Percentiles rank a stretch among this genome's conserved stretches.
These are phyloP conservation scores for Drosophila mettleri DNA, from an alignment of 2,888 invertebrate species.

Conservation along the genomic window DNA sequence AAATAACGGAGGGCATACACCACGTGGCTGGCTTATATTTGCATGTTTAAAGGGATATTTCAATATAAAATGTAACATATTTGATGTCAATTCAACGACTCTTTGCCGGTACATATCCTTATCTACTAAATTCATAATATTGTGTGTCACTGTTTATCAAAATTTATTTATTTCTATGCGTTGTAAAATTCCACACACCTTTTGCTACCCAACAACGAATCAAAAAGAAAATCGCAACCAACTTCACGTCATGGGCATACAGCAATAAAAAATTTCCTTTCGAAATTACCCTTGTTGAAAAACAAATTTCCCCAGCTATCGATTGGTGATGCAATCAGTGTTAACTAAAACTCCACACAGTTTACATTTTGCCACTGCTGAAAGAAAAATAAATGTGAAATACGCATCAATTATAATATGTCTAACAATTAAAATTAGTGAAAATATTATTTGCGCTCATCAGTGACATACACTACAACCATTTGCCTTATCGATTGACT, in stretches of 20 bases:
- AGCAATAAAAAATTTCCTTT: slow-evolving; percentile 51
- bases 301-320: slow-evolving; percentile 73
- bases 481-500: slow-evolving; percentile 74
- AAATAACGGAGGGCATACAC: slow-evolving; percentile 44
- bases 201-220: slow-evolving; percentile 83
- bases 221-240: slow-evolving; percentile 83
- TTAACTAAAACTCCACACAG: slow-evolving; percentile 53
- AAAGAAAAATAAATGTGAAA: slow-evolving; percentile 39
- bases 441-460: slow-evolving; percentile 20
- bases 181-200: slow-evolving; percentile 76
- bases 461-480: slow-evolving; percentile 43
- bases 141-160: slow-evolving; percentile 9
- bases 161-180: slow-evolving; percentile 39
- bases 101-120: not conserved
- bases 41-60: slow-evolving; percentile 28
- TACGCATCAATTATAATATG: slow-evolving; percentile 10
- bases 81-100: not conserved
- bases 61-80: slow-evolving; percentile 6
- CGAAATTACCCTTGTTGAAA: slow-evolving; percentile 45
- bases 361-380: slow-evolving; percentile 43
- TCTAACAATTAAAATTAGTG: slow-evolving; percentile 12
- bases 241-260: slow-evolving; percentile 63
- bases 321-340: slow-evolving; percentile 76
- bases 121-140: slow-evolving; percentile 16
- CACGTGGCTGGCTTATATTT: slow-evolving; percentile 71